Base-by-base conservation (phyloP, 2,113 vertebrate genomes). In the Triplophysa tibetana region DNA sequence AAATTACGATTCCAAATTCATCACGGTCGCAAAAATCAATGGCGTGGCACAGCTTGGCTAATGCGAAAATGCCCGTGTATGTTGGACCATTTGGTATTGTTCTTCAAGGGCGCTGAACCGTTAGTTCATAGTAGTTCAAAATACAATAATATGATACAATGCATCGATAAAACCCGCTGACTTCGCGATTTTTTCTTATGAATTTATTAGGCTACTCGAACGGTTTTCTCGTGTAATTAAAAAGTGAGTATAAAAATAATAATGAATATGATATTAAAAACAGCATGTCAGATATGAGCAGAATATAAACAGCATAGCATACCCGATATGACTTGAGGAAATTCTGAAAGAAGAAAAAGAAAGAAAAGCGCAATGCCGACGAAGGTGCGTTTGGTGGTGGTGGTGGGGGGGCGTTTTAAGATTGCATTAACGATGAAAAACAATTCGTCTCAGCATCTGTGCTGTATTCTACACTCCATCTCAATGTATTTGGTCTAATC, bases 1-100 rank as follows among this genome's bases (percentile, higher is more conserved):
- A 94, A 95, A 96, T 96, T 94, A 94, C 94, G 90, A 91, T 93
- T 94, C 93, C 93, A 94, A 94, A 96, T 96, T 96, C 94, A 96
- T 97, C 95, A 95, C 92, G 91, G 87, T 90, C 87, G 86, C 92
- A 90, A 85, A 81, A 94, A 95, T 96, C 94, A 94, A 96, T 95
- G 90, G 89, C 88, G 88, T 90, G 79, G 88, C 90, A 91, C 90
- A 87, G 89, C 92, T 94, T 93, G 91, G 92, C 93, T 94, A 94
- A 93, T 94, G 93, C 91, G 91, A 93, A 94, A 94, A 95, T 91
- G 89, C 90, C 91, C 91, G 89, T 89, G 88, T 89, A 85, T 86
- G 66, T 29, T 38, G 56, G 78, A 58, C 14, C 58, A 82, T 70
- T 54, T 77, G 26, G 19, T 33, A 48, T 65, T 60, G 73, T 79